phyloP scores from a whole-genome alignment of 2,797 vertebrate species.

The Clarias laeviceps region DNA sequence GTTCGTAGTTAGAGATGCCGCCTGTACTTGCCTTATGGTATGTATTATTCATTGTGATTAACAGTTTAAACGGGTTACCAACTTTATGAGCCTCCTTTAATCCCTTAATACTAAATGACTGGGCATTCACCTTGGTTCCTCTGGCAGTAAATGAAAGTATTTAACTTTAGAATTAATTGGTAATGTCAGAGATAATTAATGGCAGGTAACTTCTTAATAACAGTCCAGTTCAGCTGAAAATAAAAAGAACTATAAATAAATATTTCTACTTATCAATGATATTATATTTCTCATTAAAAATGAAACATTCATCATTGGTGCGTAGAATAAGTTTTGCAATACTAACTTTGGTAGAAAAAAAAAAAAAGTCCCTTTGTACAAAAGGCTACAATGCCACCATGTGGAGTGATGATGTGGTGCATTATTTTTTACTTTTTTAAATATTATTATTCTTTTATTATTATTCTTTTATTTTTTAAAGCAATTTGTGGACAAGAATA shows the following conservation, averaged over 20 bases:
- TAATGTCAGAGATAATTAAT: neutral
- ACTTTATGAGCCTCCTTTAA: neutral
- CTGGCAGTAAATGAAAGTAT: neutral
- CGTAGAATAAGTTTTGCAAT: neutral
- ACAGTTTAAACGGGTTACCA: conserved; percentile 7
- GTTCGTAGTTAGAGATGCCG: conserved; percentile 10
- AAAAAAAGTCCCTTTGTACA: neutral
- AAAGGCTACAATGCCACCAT: conserved; percentile 31
- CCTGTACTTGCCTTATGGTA: neutral
- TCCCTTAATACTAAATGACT: neutral
- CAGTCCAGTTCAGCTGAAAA: neutral
- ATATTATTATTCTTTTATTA: no score
- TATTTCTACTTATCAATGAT: neutral
- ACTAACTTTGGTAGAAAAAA: neutral
- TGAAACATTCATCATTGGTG: neutral
- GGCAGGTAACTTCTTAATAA: conserved; percentile 4
- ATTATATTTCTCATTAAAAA: neutral
- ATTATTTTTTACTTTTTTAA: no score
- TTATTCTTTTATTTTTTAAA: neutral
- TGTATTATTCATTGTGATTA: conserved; percentile 24
- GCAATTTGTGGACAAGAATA: neutral
- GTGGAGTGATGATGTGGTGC: conserved; percentile 11
- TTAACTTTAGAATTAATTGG: neutral
- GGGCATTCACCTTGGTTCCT: neutral
- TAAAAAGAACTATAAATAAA: neutral